Base-by-base conservation (phyloP, 2,113 vertebrate species). In the Abramis brama region DNA sequence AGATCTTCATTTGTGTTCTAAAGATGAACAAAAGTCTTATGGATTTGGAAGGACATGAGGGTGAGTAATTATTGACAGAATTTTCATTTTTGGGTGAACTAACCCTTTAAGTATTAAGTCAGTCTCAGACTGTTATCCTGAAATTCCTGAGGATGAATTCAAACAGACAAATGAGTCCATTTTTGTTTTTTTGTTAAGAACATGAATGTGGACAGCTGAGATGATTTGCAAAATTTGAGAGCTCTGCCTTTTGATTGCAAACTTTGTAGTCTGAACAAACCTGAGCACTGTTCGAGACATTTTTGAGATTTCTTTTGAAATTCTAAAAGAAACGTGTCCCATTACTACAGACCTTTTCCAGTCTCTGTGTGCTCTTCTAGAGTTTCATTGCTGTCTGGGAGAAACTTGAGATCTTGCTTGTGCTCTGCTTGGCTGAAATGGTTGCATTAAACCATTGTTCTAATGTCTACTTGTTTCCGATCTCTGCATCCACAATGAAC, bases 401-500 rank as follows among this genome's bases (percentile, higher is more conserved):
- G 66, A 70, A 70, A 45, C 25, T 33, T 68, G 64, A 68, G 27
- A 33, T 33, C 27, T 33, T 33, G 64, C 27, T 33, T 68, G 64
- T 68, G 64, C 27, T 33, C 33, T 13, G 10, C 36, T 12, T 15
- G 15, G 19, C 27, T 13, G 39, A 74, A 74, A 25, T 5, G n/a
- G 39, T 73, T 73, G 36, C 11, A 45, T 45, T 45, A 45, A 43
- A 73, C 7, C 36, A 45, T 25, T 73, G 33, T 71, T 43, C 21
- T 43, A 71, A 71, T 25, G n/a, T 64, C n/a, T 27, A 7, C 39
- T 74, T 74, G 23, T 9, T 74, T n/a, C 21, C 5, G n/a, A 27
- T 75, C 62, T 36, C 36, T 19, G 43, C 30, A 75, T 66, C 73
- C 27, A 76, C 79, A 74, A 8, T 75, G 43, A 83, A n/a, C 47